phyloP scores from a whole-genome alignment of 2,888 invertebrate genomes.

The Lycocerus yunnanus region DNA sequence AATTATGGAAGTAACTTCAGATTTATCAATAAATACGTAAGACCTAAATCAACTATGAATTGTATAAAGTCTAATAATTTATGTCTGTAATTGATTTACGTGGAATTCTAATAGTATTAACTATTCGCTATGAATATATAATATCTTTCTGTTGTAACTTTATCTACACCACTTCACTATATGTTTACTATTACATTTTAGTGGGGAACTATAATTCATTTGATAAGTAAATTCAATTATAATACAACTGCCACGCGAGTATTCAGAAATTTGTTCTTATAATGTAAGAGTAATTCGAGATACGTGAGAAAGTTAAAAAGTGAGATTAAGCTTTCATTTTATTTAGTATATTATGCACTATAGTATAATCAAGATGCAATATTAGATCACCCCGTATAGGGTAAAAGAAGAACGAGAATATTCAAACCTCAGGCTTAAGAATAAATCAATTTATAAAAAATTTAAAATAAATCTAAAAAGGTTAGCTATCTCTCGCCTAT shows the following conservation, averaged over 20 bases:
- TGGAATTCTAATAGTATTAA: not conserved
- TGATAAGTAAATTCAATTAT: not conserved
- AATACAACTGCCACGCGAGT: not conserved
- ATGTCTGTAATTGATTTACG: not conserved
- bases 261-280: not conserved
- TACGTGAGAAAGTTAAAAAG: no score
- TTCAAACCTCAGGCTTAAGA: not conserved
- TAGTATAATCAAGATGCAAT: no score
- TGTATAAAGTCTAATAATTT: not conserved
- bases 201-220: not conserved
- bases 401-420: not conserved
- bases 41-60: not conserved
- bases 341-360: no score
- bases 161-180: not conserved
- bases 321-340: no score
- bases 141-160: not conserved
- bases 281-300: no score
- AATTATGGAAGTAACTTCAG: not conserved
- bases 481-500: not conserved
- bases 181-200: not conserved
- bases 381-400: not conserved
- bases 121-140: not conserved
- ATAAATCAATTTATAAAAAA: not conserved
- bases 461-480: not conserved
- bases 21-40: not conserved